Evolutionary conservation across 2,888 invertebrate genomes (phyloP).

Genomic region (Agriopis aurantiaria): DNA sequence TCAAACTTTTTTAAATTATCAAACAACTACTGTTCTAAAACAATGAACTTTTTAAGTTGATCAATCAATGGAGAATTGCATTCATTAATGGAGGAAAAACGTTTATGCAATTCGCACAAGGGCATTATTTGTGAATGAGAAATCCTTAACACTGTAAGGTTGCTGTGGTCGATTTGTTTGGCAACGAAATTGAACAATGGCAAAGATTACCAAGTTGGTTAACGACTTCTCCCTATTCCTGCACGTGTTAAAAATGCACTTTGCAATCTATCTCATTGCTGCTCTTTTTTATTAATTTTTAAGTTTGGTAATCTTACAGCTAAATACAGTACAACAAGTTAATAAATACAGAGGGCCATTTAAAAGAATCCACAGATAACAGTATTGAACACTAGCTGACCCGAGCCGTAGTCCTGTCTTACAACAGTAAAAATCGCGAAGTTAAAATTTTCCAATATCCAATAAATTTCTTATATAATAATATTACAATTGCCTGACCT

Average conservation of each 20-base stretch:
- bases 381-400: too few species aligned
- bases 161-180: background rate
- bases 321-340: too few species aligned
- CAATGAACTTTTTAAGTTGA: background rate
- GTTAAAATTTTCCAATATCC: too few species aligned
- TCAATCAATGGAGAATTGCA: slow-evolving; percentile 6
- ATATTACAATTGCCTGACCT: too few species aligned
- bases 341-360: too few species aligned
- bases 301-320: too few species aligned
- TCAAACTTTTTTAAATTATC: background rate
- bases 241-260: background rate
- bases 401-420: too few species aligned
- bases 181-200: background rate
- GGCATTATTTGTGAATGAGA: slow-evolving; percentile 7
- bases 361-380: too few species aligned
- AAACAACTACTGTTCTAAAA: slow-evolving; percentile 4
- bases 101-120: background rate
- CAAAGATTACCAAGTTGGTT: background rate
- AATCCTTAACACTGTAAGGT: background rate
- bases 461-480: too few species aligned
- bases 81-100: slow-evolving; percentile 5
- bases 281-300: too few species aligned
- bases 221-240: background rate
- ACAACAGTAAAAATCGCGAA: too few species aligned
- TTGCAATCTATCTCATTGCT: too few species aligned